These are phyloP conservation scores for Acleris emargana DNA, from an alignment of 2,888 invertebrate species.

Conservation along the genomic window DNA sequence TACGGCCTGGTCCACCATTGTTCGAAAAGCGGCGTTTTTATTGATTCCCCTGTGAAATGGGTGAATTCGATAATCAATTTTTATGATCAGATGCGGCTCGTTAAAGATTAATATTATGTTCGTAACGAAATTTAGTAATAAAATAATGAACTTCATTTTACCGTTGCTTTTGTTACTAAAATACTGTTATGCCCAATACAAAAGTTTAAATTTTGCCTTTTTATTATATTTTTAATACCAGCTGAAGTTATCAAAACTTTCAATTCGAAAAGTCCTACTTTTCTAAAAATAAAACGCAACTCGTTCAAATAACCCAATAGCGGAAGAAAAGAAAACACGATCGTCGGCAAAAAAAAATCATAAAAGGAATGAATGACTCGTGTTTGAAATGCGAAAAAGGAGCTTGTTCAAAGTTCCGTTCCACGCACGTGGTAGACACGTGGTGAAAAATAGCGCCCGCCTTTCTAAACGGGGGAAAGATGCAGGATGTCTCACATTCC, in stretches of 20 bases:
- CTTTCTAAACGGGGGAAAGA: constrained; percentile 37
- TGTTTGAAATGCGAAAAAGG: constrained; percentile 17
- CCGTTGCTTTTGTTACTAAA: constrained; percentile 13
- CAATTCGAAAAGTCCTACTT: neutral
- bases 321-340: constrained; percentile 17
- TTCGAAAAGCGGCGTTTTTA: constrained; percentile 68
- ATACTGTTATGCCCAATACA: neutral
- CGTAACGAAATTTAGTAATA: constrained; percentile 75
- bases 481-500: constrained; percentile 19
- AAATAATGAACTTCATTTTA: constrained; percentile 66
- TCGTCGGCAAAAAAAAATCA: constrained; percentile 2
- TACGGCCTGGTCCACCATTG: constrained; percentile 62
- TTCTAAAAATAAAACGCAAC: constrained; percentile 3
- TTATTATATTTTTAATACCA: no score
- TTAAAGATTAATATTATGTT: constrained; percentile 78
- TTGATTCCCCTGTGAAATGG: constrained; percentile 61
- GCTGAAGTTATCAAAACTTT: no score
- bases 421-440: constrained; percentile 71
- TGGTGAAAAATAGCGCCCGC: constrained; percentile 77
- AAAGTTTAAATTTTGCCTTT: no score
- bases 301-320: constrained; percentile 6
- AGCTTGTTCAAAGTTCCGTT: constrained; percentile 58
- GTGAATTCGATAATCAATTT: constrained; percentile 71
- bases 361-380: constrained; percentile 22
- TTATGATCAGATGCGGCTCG: constrained; percentile 77